Conservation (phyloP, 2,888 invertebrate genomes). For the Drosophila prolongata region DNA sequence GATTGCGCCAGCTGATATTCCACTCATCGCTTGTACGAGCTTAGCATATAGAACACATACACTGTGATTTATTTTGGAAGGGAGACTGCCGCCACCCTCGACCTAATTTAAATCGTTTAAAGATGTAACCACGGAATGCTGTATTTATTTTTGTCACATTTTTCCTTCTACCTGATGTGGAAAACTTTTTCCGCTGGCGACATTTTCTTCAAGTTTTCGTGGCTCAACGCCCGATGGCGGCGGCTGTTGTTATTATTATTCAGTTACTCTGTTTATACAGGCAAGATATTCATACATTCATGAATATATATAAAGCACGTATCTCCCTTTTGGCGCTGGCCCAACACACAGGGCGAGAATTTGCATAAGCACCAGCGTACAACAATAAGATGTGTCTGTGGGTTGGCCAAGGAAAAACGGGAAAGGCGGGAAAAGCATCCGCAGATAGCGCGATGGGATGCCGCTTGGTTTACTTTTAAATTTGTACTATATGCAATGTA, state of each 20-base stretch:
- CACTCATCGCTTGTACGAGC: slow-evolving; percentile 16
- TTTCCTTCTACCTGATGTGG: slow-evolving; percentile 25
- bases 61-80: slow-evolving; percentile 14
- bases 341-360: slow-evolving; percentile 63
- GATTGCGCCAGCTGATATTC: not conserved
- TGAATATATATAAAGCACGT: slow-evolving; percentile 74
- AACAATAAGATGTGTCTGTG: slow-evolving; percentile 37
- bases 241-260: slow-evolving; percentile 69
- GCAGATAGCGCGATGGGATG: slow-evolving; percentile 67
- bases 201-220: slow-evolving; percentile 50
- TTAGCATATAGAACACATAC: slow-evolving; percentile 1
- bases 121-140: slow-evolving; percentile 2
- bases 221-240: slow-evolving; percentile 26
- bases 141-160: slow-evolving; percentile 19
- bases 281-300: slow-evolving; percentile 75
- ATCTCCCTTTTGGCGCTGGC: slow-evolving; percentile 68
- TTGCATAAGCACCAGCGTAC: slow-evolving; percentile 47
- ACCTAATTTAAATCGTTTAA: slow-evolving; percentile 26
- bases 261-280: slow-evolving; percentile 76
- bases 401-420: slow-evolving; percentile 14
- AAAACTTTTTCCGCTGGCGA: slow-evolving; percentile 60
- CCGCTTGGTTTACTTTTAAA: slow-evolving; percentile 78
- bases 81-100: not conserved
- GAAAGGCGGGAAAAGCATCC: slow-evolving; percentile 55
- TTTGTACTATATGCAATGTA: slow-evolving; percentile 67